Conservation (phyloP, 2,113 vertebrate genomes). For the Patagioenas fasciata region DNA sequence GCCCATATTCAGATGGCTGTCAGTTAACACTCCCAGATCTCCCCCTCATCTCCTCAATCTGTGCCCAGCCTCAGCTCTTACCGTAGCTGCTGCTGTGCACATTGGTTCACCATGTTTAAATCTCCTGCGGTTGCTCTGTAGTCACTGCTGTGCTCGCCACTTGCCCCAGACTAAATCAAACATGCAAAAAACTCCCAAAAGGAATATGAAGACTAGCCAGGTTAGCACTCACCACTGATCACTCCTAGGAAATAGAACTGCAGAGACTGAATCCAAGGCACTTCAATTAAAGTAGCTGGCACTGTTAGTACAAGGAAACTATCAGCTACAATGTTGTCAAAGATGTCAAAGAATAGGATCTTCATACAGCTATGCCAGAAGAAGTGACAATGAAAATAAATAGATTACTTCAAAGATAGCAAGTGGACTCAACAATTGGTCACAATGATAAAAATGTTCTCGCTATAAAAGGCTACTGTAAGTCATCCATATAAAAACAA, state of each 20-base stretch:
- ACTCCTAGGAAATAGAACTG: neutral
- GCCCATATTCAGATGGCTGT: too few relatives aligned
- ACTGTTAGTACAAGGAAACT: neutral
- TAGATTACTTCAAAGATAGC: neutral
- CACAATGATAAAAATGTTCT: neutral
- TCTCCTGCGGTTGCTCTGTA: too few relatives aligned
- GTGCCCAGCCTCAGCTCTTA: too few relatives aligned
- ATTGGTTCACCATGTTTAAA: too few relatives aligned
- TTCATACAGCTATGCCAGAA: neutral
- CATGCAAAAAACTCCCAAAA: neutral
- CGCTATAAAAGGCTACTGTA: neutral
- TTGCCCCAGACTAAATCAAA: neutral
- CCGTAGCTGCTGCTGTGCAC: too few relatives aligned
- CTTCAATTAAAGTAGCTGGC: neutral
- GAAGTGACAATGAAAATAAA: neutral
- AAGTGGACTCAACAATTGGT: neutral
- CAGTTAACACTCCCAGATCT: too few relatives aligned
- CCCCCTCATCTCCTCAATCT: too few relatives aligned
- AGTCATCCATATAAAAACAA: neutral
- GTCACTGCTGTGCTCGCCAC: too few relatives aligned
- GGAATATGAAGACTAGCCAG: neutral
- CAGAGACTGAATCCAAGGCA: neutral
- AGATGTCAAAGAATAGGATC: conserved; percentile 13
- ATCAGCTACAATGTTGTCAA: neutral
- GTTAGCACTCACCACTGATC: neutral